Evolutionary conservation across 2,113 vertebrate species (phyloP), one percentile per base, ranked within the genome.

Genomic region (Pseudolaguvia tuberculata): DNA sequence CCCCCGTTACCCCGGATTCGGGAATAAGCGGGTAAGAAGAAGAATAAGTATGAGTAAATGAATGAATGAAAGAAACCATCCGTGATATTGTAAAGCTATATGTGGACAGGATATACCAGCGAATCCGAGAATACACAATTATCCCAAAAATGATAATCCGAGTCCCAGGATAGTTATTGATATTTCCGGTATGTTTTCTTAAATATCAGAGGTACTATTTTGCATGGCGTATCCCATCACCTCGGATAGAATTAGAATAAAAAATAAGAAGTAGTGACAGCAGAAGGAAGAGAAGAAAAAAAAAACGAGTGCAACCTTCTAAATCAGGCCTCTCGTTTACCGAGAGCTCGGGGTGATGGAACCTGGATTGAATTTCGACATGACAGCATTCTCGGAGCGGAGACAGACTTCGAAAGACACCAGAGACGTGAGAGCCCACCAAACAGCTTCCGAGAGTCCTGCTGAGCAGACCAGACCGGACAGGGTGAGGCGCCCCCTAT

Each of bases 301-400:
- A n/a, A 25, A 25, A 47, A 56, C 14, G 11, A 21, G 77, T n/a
- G 5, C 18, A 18, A 68, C 48, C 31, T 78, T 80, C 63, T 68
- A 59, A 59, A 59, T 39, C 45, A 25, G 75, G 66, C 75, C 25
- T n/a, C 10, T 56, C 27, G n/a, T 74, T 23, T 61, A 61, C 75
- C 6, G 47, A 47, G 63, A 51, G 65, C 65, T 23, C 45, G 83
- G 76, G 84, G 70, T 48, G 74, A 73, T 72, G 52, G 67, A 69
- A 59, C 73, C 62, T 61, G 77, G 85, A 90, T 92, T 89, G 73
- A 89, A 91, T 92, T 92, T 90, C 91, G 23, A 80, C 86, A 82
- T 83, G 75, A 82, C 87, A 91, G 90, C 90, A 88, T 89, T 91
- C 84, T 86, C 83, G 12, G 81, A 80, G 84, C 11, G 55, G 48